Conservation (phyloP, 2,888 invertebrate species). For the Lutraria lutraria region DNA sequence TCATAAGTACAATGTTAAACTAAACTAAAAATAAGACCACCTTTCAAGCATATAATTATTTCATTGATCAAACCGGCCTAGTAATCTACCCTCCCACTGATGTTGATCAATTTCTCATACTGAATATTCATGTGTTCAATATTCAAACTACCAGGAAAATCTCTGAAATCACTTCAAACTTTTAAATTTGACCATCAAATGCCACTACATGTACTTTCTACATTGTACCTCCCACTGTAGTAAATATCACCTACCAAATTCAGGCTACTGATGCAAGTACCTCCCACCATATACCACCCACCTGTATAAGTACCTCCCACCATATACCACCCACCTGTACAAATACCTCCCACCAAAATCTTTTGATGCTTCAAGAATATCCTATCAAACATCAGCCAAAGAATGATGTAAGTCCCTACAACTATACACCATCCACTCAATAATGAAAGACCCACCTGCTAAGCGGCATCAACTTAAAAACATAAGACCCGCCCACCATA, state of each 20-base stretch:
- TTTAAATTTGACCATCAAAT: background rate
- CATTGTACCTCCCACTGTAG: background rate
- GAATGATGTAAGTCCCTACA: background rate
- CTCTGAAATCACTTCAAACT: background rate
- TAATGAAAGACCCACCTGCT: background rate
- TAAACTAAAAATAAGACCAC: too few relatives aligned
- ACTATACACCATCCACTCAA: background rate
- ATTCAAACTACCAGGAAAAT: background rate
- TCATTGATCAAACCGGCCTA: background rate
- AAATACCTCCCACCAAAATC: background rate
- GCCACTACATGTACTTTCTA: background rate
- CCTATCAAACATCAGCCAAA: too few relatives aligned
- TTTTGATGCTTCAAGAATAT: too few relatives aligned
- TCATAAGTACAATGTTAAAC: too few relatives aligned
- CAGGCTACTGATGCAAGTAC: background rate
- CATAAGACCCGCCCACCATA: constrained; percentile 26
- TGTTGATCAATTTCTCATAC: background rate
- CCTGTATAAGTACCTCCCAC: background rate
- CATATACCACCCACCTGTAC: background rate
- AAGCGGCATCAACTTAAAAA: background rate
- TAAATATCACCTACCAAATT: background rate
- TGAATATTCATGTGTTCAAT: background rate
- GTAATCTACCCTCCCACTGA: background rate
- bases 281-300: constrained; percentile 6
- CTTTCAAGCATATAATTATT: too few relatives aligned